Conservation (phyloP, 2,888 invertebrate genomes). For the Sepiola atlantica region DNA sequence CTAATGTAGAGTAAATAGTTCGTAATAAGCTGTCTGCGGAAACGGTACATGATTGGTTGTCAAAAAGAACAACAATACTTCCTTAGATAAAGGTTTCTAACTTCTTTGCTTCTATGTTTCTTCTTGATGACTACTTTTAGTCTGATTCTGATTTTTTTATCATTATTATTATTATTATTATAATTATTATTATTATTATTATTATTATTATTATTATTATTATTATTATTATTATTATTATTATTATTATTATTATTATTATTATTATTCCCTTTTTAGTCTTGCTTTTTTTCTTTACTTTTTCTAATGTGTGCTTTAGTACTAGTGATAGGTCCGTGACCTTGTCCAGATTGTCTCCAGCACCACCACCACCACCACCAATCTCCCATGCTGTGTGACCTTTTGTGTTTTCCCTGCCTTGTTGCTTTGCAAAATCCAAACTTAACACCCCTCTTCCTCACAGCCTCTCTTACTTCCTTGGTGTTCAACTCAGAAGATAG, state of each 20-base stretch:
- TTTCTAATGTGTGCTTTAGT: background rate
- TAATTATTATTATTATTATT: background rate
- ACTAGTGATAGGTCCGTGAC: background rate
- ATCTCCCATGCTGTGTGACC: background rate
- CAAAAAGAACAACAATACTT: background rate
- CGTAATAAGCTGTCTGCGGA: background rate
- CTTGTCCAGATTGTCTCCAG: background rate
- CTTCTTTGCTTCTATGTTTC: background rate
- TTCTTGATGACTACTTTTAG: background rate
- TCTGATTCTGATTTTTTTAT: no score
- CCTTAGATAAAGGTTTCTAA: background rate
- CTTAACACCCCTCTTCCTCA: background rate
- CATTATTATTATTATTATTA: background rate
- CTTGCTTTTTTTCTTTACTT: background rate
- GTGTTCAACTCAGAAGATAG: background rate
- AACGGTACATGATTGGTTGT: background rate
- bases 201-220: background rate
- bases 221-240: background rate
- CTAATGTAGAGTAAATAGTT: background rate
- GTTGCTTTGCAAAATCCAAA: background rate
- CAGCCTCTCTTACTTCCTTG: background rate
- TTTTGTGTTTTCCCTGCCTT: background rate
- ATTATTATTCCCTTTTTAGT: background rate
- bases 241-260: background rate
- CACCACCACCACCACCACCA: background rate